phyloP scores from a whole-genome alignment of 2,113 vertebrate genomes.

The Platysternon megacephalum region DNA sequence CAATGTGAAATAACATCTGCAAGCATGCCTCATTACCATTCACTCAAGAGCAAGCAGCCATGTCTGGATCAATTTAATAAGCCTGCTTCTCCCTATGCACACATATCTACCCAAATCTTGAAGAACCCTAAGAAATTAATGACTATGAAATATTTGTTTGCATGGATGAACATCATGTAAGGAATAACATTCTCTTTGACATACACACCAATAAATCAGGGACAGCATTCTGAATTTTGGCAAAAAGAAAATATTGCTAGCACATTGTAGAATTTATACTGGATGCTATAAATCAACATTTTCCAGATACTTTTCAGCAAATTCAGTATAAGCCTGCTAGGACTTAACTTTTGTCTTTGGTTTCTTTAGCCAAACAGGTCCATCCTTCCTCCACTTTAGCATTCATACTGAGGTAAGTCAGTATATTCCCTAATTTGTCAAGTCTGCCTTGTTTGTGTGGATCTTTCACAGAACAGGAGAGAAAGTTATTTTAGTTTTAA shows the following conservation, averaged over 20 bases:
- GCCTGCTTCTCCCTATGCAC: neutral
- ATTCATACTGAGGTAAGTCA: neutral
- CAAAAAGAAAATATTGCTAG: neutral
- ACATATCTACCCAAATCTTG: neutral
- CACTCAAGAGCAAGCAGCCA: conserved; percentile 1
- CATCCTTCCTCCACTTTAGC: neutral
- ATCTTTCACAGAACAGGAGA: too few species aligned
- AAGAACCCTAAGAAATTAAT: neutral
- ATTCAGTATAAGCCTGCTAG: fast-evolving
- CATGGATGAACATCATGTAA: neutral
- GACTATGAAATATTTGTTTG: neutral
- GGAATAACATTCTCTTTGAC: neutral
- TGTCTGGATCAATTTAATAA: neutral
- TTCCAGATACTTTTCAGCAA: neutral
- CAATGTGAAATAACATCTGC: neutral
- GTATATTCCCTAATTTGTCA: neutral
- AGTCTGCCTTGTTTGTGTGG: too few species aligned
- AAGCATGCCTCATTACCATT: neutral
- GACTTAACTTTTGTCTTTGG: neutral
- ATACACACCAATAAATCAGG: neutral
- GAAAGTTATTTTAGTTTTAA: too few species aligned
- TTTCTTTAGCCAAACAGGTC: neutral
- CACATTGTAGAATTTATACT: neutral
- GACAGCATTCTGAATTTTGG: neutral
- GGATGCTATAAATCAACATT: neutral